Conservation (phyloP, 2,888 invertebrate species). For the Callosobruchus maculatus region DNA sequence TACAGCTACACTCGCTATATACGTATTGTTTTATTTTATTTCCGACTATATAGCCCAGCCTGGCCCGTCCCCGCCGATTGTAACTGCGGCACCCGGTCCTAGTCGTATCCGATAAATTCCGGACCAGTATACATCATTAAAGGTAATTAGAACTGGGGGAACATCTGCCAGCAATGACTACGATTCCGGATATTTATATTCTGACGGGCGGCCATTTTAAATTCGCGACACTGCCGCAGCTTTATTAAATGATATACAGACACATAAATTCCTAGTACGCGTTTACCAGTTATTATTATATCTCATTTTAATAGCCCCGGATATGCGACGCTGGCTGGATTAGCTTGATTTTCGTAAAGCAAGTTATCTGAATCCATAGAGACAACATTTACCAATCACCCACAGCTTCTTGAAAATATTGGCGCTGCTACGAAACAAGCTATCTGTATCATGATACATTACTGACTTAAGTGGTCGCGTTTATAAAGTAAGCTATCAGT, state of each 20-base stretch:
- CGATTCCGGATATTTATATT: conserved; percentile 14
- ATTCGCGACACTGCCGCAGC: neutral
- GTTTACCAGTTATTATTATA: neutral
- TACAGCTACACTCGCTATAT: neutral
- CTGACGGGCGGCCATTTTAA: neutral
- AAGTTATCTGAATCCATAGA: neutral
- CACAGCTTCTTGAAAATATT: too few relatives aligned
- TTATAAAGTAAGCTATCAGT: too few relatives aligned
- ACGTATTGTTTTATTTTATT: conserved; percentile 34
- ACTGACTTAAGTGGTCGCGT: too few relatives aligned
- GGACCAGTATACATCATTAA: conserved; percentile 39
- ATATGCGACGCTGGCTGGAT: neutral
- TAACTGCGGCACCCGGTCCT: conserved; percentile 11
- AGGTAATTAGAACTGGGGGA: conserved; percentile 35
- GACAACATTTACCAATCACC: too few relatives aligned
- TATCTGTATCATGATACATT: too few relatives aligned
- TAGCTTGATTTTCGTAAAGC: neutral
- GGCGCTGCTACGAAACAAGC: too few relatives aligned
- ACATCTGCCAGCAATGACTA: conserved; percentile 31
- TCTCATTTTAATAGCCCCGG: neutral
- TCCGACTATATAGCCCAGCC: conserved; percentile 1
- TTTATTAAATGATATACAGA: neutral
- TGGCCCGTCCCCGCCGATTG: neutral
- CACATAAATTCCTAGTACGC: neutral
- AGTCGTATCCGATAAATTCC: conserved; percentile 32